Conservation (phyloP, 2,113 vertebrate genomes). For the Eretmochelys imbricata region DNA sequence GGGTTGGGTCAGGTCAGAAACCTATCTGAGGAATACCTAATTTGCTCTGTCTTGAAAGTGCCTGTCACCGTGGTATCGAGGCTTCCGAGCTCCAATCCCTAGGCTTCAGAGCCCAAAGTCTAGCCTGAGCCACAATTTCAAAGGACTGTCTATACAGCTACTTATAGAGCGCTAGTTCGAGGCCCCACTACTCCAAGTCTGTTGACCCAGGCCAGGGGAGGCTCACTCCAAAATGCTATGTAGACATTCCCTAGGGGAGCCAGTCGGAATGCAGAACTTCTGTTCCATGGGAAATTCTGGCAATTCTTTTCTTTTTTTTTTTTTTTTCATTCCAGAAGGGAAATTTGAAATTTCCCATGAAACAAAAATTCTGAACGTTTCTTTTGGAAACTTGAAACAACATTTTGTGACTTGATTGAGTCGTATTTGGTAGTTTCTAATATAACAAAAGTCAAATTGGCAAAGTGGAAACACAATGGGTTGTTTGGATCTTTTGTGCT, state of each 20-base stretch:
- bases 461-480: not conserved
- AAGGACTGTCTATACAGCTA: not conserved
- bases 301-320: conserved; percentile 28
- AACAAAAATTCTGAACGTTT: conserved; percentile 63
- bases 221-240: not conserved
- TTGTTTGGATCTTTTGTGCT: not conserved
- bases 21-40: not conserved
- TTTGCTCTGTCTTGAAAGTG: conserved; percentile 27
- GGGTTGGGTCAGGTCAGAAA: not conserved
- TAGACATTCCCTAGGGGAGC: not conserved
- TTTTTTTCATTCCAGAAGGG: conserved; percentile 66
- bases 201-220: not conserved
- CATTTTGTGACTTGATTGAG: conserved; percentile 62
- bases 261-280: not conserved
- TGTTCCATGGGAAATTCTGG: conserved; percentile 48
- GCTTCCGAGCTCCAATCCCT: too few relatives aligned
- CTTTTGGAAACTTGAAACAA: conserved; percentile 67
- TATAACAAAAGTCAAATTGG: not conserved
- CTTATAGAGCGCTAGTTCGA: not conserved
- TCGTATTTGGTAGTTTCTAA: conserved; percentile 46
- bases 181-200: too few relatives aligned
- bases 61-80: not conserved
- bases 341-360: conserved; percentile 73
- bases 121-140: not conserved
- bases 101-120: not conserved